These are phyloP conservation scores for Hylia prasina DNA, from an alignment of 2,113 vertebrate genomes.

Conservation along the genomic window DNA sequence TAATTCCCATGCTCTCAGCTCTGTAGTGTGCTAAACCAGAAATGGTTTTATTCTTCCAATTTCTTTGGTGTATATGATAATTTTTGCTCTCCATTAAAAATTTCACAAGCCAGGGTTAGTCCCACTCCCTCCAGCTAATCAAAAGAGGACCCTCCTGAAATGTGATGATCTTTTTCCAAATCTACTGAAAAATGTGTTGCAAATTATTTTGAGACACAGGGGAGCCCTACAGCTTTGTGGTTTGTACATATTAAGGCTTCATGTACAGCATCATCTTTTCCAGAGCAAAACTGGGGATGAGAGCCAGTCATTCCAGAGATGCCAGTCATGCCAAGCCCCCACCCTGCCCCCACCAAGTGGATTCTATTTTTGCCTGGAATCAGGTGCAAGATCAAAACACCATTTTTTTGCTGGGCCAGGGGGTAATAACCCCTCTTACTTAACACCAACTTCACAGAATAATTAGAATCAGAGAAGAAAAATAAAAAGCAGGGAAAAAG, in stretches of 20 bases:
- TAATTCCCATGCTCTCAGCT: not conserved
- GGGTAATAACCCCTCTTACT: not conserved
- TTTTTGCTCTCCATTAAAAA: not conserved
- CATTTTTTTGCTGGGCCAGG: not conserved
- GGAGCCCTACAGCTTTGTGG: not conserved
- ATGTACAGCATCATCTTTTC: not conserved
- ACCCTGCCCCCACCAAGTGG: not conserved
- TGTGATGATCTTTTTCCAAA: not conserved
- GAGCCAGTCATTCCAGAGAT: not conserved
- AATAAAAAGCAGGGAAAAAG: not conserved
- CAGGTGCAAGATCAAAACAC: not conserved
- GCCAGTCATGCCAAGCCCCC: accelerated
- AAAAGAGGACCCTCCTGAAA: not conserved
- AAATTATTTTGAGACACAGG: not conserved
- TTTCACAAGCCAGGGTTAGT: not conserved
- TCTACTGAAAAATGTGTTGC: not conserved
- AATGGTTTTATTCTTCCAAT: not conserved
- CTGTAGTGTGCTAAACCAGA: not conserved
- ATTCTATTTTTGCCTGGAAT: not conserved
- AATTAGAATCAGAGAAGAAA: not conserved
- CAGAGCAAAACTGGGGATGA: not conserved
- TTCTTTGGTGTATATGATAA: not conserved
- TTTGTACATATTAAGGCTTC: not conserved
- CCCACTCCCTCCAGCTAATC: not conserved
- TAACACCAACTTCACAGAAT: not conserved